A percentile compares a stretch with the other conserved stretches of the same genome.
Conservation (phyloP, 2,113 vertebrate species). For the Mesembrinibis cayennensis region DNA sequence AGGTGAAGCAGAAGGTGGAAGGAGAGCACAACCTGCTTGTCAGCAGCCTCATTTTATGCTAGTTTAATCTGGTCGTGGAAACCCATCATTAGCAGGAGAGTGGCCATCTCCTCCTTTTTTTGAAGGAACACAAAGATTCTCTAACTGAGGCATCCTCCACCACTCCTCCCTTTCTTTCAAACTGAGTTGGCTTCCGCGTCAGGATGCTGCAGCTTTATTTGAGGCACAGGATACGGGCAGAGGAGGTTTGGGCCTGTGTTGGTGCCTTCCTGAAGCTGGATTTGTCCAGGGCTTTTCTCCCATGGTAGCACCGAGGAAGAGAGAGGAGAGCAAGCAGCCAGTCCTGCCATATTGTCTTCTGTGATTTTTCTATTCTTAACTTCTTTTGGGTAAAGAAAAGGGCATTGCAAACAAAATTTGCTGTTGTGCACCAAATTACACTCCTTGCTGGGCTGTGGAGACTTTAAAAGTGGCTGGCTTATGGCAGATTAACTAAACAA, state of each 20-base stretch:
- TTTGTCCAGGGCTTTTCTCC: background rate
- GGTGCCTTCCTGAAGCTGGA: background rate
- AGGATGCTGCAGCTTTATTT: background rate
- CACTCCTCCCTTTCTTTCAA: background rate
- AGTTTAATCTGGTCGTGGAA: background rate
- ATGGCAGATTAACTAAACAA: background rate
- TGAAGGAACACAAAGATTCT: background rate
- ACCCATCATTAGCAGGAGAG: background rate
- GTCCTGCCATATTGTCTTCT: background rate
- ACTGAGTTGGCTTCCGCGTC: background rate
- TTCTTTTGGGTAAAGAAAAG: background rate
- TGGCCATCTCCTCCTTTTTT: background rate
- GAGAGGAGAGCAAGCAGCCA: background rate
- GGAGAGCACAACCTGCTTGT: background rate
- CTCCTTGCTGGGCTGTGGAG: background rate
- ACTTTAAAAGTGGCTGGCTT: background rate
- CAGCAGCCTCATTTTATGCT: background rate
- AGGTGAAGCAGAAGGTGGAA: background rate
- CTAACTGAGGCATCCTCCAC: background rate
- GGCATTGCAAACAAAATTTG: background rate
- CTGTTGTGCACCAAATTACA: background rate
- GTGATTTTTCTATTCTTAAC: background rate
- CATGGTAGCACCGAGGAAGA: background rate
- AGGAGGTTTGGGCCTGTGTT: background rate
- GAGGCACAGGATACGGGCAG: background rate